A percentile compares a stretch with the other conserved stretches of the same genome.
phyloP scores from a whole-genome alignment of 2,797 vertebrate species.

The Aselliscus stoliczkanus region DNA sequence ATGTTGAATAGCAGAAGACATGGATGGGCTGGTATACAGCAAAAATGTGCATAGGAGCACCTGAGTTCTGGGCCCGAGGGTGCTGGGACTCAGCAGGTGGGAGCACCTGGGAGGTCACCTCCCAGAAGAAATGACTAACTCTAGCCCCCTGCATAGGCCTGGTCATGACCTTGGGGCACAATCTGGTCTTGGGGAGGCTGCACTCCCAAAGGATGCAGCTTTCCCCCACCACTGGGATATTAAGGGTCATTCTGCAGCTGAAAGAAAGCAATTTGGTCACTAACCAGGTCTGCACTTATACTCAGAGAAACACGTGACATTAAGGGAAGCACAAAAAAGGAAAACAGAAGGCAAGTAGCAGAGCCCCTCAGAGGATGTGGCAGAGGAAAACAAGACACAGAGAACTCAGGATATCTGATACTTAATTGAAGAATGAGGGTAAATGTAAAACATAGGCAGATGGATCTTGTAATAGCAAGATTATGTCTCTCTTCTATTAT shows the following conservation, averaged over 20 bases:
- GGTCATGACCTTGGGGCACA: not conserved
- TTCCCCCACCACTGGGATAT: not conserved
- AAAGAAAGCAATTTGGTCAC: not conserved
- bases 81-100: not conserved
- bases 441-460: slow-evolving; percentile 5
- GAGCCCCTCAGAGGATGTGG: not conserved
- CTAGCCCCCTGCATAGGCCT: not conserved
- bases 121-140: not conserved
- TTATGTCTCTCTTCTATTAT: not conserved
- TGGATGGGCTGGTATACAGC: not conserved
- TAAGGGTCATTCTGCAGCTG: not conserved
- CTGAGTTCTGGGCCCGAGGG: not conserved
- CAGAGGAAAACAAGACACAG: not conserved
- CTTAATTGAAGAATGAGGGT: not conserved
- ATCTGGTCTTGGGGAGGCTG: not conserved
- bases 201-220: not conserved
- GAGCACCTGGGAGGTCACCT: rapidly evolving
- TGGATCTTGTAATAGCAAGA: not conserved
- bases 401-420: not conserved
- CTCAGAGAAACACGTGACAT: not conserved
- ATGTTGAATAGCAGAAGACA: not conserved
- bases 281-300: not conserved
- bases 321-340: not conserved
- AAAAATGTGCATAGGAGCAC: not conserved
- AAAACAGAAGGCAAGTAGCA: not conserved